Evolutionary conservation across 2,797 vertebrate genomes (phyloP).

Genomic region (Phyllotis vaccarum): DNA sequence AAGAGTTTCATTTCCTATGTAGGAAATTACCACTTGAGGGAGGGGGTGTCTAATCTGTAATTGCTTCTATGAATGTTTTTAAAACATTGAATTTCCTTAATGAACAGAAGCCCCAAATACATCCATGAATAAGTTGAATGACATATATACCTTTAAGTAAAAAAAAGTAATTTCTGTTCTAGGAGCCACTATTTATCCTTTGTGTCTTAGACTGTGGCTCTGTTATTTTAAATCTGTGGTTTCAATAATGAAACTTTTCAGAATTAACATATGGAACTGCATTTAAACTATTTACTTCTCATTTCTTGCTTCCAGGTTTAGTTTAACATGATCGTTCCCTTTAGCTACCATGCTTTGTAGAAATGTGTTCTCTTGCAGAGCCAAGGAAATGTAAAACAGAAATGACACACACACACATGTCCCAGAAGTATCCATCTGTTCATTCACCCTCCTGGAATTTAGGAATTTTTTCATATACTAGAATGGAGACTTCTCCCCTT

Average conservation of each 20-base stretch:
- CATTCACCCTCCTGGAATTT: conserved; percentile 84
- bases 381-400: conserved; percentile 86
- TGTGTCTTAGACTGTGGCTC: conserved; percentile 16
- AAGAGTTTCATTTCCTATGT: conserved; percentile 9
- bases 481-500: conserved; percentile 79
- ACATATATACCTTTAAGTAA: neutral
- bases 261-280: conserved; percentile 79
- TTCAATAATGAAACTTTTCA: conserved; percentile 80
- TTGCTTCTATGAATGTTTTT: conserved; percentile 29
- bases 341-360: conserved; percentile 83
- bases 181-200: conserved; percentile 68
- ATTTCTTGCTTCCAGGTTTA: conserved; percentile 84
- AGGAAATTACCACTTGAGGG: conserved; percentile 4
- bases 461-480: conserved; percentile 78
- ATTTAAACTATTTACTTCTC: conserved; percentile 83
- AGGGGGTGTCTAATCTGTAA: neutral
- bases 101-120: conserved; percentile 20
- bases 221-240: conserved; percentile 73
- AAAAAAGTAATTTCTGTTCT: conserved; percentile 42
- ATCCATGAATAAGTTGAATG: conserved; percentile 19
- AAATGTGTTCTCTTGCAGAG: conserved; percentile 83
- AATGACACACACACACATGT: conserved; percentile 81
- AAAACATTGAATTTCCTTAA: conserved; percentile 63
- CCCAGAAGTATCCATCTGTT: conserved; percentile 86
- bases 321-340: conserved; percentile 85